phyloP scores from a whole-genome alignment of 1,140 invertebrate species.

The Zaprionus africanus region DNA sequence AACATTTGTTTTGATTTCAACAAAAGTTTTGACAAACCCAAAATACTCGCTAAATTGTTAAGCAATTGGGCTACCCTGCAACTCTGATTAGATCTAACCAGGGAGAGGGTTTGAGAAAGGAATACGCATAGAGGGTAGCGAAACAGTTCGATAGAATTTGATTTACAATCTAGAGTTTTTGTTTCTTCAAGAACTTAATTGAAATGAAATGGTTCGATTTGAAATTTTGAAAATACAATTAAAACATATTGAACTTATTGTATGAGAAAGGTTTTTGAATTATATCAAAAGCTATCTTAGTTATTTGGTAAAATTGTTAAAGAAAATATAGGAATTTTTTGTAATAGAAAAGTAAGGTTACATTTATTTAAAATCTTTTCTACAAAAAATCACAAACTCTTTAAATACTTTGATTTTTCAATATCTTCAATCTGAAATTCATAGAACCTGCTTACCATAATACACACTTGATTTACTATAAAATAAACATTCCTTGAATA shows the following conservation, averaged over 20 bases:
- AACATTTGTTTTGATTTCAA: conserved; percentile 41
- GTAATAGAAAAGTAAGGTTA: too few relatives aligned
- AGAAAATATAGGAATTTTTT: too few relatives aligned
- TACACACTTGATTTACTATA: too few relatives aligned
- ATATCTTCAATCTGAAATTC: neutral
- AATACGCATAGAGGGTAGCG: neutral
- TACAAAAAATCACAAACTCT: too few relatives aligned
- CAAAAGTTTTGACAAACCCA: conserved; percentile 13
- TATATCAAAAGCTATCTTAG: too few relatives aligned
- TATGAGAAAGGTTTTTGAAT: too few relatives aligned
- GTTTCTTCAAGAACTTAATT: neutral
- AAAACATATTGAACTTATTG: neutral
- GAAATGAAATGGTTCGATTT: neutral
- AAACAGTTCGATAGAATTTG: neutral
- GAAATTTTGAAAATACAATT: neutral
- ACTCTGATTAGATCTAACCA: neutral
- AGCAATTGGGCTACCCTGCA: neutral
- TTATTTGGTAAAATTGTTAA: too few relatives aligned
- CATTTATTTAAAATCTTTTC: too few relatives aligned
- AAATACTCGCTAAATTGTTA: conserved; percentile 10
- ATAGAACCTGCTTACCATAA: neutral
- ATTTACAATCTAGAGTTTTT: neutral
- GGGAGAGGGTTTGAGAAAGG: neutral
- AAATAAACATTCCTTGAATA: too few relatives aligned
- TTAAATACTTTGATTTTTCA: neutral